phyloP scores from a whole-genome alignment of 1,140 invertebrate genomes.

The Hermetia illucens region DNA sequence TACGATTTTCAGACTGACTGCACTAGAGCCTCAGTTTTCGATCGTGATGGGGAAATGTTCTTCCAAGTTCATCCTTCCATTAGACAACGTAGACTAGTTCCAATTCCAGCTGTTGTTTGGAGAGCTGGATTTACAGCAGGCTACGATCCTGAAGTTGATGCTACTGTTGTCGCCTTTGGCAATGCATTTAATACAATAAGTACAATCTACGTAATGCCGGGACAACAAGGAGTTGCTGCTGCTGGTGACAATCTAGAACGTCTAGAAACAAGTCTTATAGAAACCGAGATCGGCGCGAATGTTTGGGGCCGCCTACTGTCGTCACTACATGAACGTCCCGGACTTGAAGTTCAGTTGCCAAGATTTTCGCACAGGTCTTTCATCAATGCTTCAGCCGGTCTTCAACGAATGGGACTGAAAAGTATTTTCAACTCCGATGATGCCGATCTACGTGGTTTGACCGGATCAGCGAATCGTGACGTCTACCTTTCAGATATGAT shows the following conservation, averaged over 20 bases:
- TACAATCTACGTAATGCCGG: conserved; percentile 64
- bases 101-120: conserved; percentile 66
- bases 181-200: conserved; percentile 53
- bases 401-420: conserved; percentile 64
- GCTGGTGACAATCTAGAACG: conserved; percentile 59
- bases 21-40: conserved; percentile 46
- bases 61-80: conserved; percentile 66
- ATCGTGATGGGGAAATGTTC: conserved; percentile 68
- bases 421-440: conserved; percentile 56
- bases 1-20: conserved; percentile 65
- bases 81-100: conserved; percentile 59
- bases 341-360: conserved; percentile 65
- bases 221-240: conserved; percentile 55
- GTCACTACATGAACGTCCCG: conserved; percentile 51
- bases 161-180: conserved; percentile 61
- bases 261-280: conserved; percentile 51
- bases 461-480: conserved; percentile 52
- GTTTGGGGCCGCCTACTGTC: conserved; percentile 58
- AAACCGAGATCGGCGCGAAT: conserved; percentile 47
- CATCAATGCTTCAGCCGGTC: conserved; percentile 57
- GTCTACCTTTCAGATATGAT: conserved; percentile 64
- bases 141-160: conserved; percentile 66
- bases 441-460: conserved; percentile 65
- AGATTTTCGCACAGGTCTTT: conserved; percentile 68
- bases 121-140: conserved; percentile 59